Evolutionary conservation across 2,113 vertebrate species (phyloP), one percentile per base, ranked within the genome.

Genomic region (Ploceus nigricollis): DNA sequence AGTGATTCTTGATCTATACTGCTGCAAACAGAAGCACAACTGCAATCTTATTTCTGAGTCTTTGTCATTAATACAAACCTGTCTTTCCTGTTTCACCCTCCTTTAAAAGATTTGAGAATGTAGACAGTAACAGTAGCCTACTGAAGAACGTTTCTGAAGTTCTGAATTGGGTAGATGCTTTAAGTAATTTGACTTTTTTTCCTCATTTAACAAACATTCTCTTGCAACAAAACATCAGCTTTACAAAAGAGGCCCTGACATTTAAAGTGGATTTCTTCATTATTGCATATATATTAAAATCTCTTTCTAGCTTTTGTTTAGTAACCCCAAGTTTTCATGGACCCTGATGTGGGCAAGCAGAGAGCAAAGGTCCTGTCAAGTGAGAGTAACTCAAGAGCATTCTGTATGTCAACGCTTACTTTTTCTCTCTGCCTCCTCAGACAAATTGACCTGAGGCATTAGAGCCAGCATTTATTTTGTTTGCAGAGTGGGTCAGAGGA

Each of bases 361-460:
- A 76, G 11, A 50, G 19, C 20, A 71, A 69, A 83, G 13, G 6
- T 39, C 23, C 31, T 76, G 25, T 39, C 27, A 45, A 42, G 3
- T 40, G 50, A 58, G 13, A 83, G 17, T 51, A 78, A 25, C 8
- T 76, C 57, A 56, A 54, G 10, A 42, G 23, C 6, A 53, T 78
- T 54, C 39, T 63, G 4, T 27, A 5, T 40, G 22, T 31, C 30
- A 4, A 2, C 0, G 0, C 21, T 69, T 56, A 47, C 11, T 44
- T 77, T 79, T 83, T 33, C 11, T 64, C 23, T 79, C 66, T 66
- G 11, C 3, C 5, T 51, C 23, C 48, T 54, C 48, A 33, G 63
- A 39, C 10, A 86, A 91, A 58, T 33, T 64, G 22, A 28, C 44
- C 24, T 21, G 17, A 53, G 28, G 31, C 35, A 69, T 39, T 42